Base-by-base conservation (phyloP, 2,797 vertebrate genomes). In the Muscicapa comitata region DNA sequence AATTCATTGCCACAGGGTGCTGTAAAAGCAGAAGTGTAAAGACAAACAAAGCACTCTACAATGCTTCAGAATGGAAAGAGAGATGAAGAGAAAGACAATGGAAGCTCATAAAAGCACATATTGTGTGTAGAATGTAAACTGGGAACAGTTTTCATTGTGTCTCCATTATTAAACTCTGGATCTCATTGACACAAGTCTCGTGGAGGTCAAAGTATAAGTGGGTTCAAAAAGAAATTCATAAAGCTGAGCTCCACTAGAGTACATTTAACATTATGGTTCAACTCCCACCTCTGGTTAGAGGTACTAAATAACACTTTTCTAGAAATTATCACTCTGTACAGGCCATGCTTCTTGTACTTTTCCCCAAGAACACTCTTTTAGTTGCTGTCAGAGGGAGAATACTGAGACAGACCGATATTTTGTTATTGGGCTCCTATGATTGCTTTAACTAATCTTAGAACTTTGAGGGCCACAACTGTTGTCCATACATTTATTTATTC, bases 181-280 rank as follows among this genome's bases (percentile, higher is more conserved):
- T 70, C 48, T 92, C 63, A 67, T 67, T 85, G 63, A 66, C 53
- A 75, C 48, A 85, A 59, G 37, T 87, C 42, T 88, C 29, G 29
- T 16, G 26, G 31, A 93, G 63, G 93, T 96, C 40, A 89, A 89
- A 91, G 54, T 65, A 85, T 58, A 72, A 95, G 62, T 0, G 1
- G 14, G 81, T 87, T 94, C 67, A 91, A 88, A 88, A 92, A 66
- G 17, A 93, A 93, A 92, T 87, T 92, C 14, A 85, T 95, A 88
- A 90, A 76, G 28, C 25, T 84, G 67, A 79, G 37, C 17, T 94
- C 59, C 45, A 58, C 23, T 51, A 74, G 84, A 62, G 28, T 76
- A 70, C 38, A 79, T 62, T 94, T 91, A 91, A 51, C 42, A 37
- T 73, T 75, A 85, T 24, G 17, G 53, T 86, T 83, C 65, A 93